Evolutionary conservation across 1,140 invertebrate genomes (phyloP).

Genomic region (Elysia chlorotica): DNA sequence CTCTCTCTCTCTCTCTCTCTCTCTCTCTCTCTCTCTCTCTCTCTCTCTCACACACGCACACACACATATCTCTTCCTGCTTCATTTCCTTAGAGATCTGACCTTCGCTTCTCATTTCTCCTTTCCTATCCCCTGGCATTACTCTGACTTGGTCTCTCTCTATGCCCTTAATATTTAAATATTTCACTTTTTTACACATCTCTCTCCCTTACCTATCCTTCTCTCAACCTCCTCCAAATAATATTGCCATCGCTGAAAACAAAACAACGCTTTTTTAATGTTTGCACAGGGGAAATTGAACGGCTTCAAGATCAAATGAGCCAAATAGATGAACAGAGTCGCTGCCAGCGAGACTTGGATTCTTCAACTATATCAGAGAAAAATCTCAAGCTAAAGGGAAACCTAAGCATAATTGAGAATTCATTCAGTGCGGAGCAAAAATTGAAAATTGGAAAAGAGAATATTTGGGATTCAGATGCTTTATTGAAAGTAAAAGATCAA

Average conservation of each 20-base stretch:
- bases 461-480: not conserved
- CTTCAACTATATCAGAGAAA: not conserved
- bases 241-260: too few species aligned
- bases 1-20: too few species aligned
- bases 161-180: not conserved
- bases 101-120: too few species aligned
- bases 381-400: too few species aligned
- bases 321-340: slow-evolving; percentile 9
- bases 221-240: too few species aligned
- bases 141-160: not conserved
- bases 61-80: too few species aligned
- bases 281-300: slow-evolving; percentile 24
- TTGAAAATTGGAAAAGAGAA: not conserved
- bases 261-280: too few species aligned
- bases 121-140: too few species aligned
- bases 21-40: too few species aligned
- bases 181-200: not conserved
- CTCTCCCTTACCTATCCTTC: not conserved
- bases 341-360: not conserved
- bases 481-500: not conserved
- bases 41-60: too few species aligned
- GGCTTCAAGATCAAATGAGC: slow-evolving; percentile 23
- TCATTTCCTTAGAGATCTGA: too few species aligned
- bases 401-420: not conserved
- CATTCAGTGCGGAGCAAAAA: not conserved